Conservation (phyloP, 2,888 invertebrate species). For the Eucriotettix oculatus region DNA sequence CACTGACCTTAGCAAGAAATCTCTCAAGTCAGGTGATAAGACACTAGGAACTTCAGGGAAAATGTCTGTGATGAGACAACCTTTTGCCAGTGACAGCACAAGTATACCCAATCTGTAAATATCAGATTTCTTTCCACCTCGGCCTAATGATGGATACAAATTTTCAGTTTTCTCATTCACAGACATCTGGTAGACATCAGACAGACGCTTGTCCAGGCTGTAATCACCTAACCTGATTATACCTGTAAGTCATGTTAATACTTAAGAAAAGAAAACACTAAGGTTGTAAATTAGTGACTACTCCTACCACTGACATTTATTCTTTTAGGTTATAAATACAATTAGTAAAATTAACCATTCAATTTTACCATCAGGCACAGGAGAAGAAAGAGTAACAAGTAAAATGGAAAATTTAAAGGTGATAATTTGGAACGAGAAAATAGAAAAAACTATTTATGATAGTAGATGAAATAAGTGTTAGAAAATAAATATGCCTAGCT, state of each 20-base stretch:
- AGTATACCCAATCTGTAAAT: slow-evolving; percentile 55
- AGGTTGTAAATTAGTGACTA: no score
- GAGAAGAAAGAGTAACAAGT: no score
- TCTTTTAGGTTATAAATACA: not conserved
- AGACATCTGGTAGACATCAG: slow-evolving; percentile 31
- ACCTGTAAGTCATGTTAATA: slow-evolving; percentile 22
- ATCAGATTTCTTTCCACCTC: slow-evolving; percentile 50
- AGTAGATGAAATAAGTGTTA: no score
- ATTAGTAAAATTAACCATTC: no score
- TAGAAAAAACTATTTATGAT: no score
- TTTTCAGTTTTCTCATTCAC: slow-evolving; percentile 8
- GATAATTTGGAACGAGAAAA: no score
- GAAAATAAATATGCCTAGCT: no score
- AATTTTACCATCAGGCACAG: no score
- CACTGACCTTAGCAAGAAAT: slow-evolving; percentile 51
- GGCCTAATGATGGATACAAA: slow-evolving; percentile 23
- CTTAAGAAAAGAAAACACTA: not conserved
- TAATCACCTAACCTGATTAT: slow-evolving; percentile 46
- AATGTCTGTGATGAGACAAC: slow-evolving; percentile 30
- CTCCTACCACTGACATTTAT: not conserved
- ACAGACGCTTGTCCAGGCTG: slow-evolving; percentile 48
- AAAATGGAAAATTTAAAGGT: no score
- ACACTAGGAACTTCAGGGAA: slow-evolving; percentile 39
- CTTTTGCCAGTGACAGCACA: slow-evolving; percentile 45
- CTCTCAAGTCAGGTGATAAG: slow-evolving; percentile 42